Conservation (phyloP, 92 coral and sea anemone genomes). For the Galaxea fascicularis region DNA sequence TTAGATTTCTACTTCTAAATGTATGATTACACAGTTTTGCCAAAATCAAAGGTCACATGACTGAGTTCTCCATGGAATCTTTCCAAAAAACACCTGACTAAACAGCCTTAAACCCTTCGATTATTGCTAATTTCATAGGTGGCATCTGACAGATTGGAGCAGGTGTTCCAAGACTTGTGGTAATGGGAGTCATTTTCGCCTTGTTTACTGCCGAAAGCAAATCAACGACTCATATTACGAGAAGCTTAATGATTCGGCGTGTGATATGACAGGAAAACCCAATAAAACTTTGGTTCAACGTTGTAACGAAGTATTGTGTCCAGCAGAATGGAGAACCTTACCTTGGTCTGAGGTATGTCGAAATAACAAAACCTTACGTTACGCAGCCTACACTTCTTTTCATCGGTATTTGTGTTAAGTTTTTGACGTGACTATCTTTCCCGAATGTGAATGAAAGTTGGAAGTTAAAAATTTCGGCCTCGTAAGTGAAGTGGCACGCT, state of each 20-base stretch:
- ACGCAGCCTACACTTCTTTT: too few relatives aligned
- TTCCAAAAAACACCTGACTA: too few relatives aligned
- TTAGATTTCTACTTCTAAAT: too few relatives aligned
- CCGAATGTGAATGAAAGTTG: not conserved
- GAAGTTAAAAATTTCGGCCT: not conserved
- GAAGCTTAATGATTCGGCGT: not conserved
- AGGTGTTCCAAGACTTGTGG: constrained; percentile 45
- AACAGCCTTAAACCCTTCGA: too few relatives aligned
- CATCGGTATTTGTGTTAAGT: too few relatives aligned
- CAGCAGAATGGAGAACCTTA: constrained; percentile 37
- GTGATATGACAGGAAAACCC: constrained; percentile 8
- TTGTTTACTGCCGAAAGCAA: constrained; percentile 37
- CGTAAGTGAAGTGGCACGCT: too few relatives aligned
- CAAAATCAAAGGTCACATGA: too few relatives aligned
- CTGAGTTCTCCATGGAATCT: too few relatives aligned
- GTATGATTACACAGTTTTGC: too few relatives aligned
- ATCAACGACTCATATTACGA: not conserved
- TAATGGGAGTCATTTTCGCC: constrained; percentile 38
- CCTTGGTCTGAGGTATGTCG: constrained; percentile 40
- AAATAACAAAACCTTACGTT: not conserved
- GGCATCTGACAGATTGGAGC: constrained; percentile 47
- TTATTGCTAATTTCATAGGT: constrained; percentile 15
- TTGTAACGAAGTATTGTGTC: constrained; percentile 39
- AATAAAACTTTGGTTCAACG: not conserved
- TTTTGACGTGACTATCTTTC: too few relatives aligned